Evolutionary conservation across 1,140 invertebrate genomes (phyloP), one percentile per base, ranked within the genome.

Genomic region (Drosophila busckii): DNA sequence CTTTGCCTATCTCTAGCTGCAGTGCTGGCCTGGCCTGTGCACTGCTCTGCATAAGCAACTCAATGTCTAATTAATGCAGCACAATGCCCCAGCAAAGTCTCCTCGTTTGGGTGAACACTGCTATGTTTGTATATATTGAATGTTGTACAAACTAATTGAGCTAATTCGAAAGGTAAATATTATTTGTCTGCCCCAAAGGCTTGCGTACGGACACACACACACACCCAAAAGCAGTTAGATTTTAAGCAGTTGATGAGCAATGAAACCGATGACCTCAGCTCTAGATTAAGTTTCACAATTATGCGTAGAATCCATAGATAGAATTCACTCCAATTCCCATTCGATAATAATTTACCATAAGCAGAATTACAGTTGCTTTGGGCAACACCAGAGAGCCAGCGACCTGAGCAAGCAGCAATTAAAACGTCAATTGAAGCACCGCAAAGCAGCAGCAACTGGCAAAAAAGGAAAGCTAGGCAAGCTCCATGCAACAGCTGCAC

Each of bases 351-450:
- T 10, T 22, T 12, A 23, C 26, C 40, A 20, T 19, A 12, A 44
- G 25, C 16, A 9, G 9, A 16, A 45, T 7, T 2, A 15, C 3
- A 8, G 10, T 10, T n/a, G n/a, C n/a, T n/a, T n/a, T n/a, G n/a
- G n/a, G n/a, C n/a, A n/a, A n/a, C n/a, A n/a, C n/a, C n/a, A 2
- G 41, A n/a, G 12, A 23, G 7, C 20, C 25, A 29, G 23, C 16
- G 15, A 8, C 40, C 16, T 10, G 31, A 61, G 34, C 59, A 54
- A 76, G 50, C 64, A 54, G 73, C 76, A 78, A 78, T 78, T 78
- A 78, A 78, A 78, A 80, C 49, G 63, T 68, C 73, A 78, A 80
- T 78, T 68, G 68, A 71, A 66, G 73, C 68, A 69, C 63, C 63
- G 45, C 25, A 28, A 35, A 60, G 29, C 37, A 56, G 40, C 16